Evolutionary conservation across 1,140 invertebrate genomes (phyloP).

Genomic region (Eurosta solidaginis): DNA sequence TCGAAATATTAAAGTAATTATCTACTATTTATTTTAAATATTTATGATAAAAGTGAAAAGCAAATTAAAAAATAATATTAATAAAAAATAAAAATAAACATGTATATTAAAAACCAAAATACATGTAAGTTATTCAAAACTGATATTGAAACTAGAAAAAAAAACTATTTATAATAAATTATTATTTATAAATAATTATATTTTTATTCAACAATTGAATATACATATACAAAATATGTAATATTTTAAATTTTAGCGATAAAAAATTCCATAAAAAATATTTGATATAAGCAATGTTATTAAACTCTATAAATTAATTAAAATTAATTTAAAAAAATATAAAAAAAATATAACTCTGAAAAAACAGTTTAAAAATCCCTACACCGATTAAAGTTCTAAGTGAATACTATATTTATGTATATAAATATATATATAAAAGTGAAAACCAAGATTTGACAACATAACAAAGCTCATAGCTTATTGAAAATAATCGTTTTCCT

Average conservation of each 20-base stretch:
- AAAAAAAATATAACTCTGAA: background rate
- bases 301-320: background rate
- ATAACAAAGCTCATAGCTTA: too few species aligned
- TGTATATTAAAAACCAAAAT: background rate
- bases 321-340: background rate
- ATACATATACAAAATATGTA: slow-evolving; percentile 7
- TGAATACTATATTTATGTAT: background rate
- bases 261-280: background rate
- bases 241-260: background rate
- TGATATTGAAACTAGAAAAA: slow-evolving; percentile 5
- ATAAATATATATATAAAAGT: background rate
- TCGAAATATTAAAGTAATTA: slow-evolving; percentile 33
- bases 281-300: background rate
- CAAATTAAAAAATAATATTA: slow-evolving; percentile 11
- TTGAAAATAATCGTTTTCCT: background rate
- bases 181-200: background rate
- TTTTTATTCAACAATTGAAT: background rate
- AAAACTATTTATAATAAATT: slow-evolving; percentile 18
- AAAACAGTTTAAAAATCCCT: background rate
- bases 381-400: background rate
- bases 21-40: slow-evolving; percentile 32
- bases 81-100: background rate
- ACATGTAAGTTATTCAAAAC: slow-evolving; percentile 11
- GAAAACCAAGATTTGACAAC: background rate
- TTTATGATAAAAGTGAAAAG: slow-evolving; percentile 9